Conservation (phyloP, 2,888 invertebrate genomes). For the Seira ritae region DNA sequence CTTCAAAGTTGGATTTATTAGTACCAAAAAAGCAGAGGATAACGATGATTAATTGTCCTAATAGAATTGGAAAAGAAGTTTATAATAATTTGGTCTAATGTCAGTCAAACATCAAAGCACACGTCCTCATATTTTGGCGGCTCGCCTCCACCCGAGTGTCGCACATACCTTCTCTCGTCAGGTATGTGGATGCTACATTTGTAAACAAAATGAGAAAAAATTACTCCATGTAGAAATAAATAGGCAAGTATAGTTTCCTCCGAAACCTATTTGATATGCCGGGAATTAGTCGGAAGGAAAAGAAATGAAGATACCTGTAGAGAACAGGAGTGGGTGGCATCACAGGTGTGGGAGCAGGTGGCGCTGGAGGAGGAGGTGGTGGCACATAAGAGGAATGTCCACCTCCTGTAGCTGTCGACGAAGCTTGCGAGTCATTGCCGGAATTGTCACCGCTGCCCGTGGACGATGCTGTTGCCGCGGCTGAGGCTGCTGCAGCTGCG, state of each 20-base stretch:
- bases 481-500: slow-evolving; percentile 46
- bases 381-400: slow-evolving; percentile 28
- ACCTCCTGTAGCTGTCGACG: slow-evolving; percentile 26
- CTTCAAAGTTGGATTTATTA: not conserved
- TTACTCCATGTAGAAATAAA: not conserved
- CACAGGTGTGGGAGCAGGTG: slow-evolving; percentile 64
- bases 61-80: slow-evolving; percentile 10
- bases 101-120: slow-evolving; percentile 70
- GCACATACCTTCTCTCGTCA: slow-evolving; percentile 60
- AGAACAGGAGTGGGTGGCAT: slow-evolving; percentile 60
- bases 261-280: not conserved
- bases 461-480: slow-evolving; percentile 43
- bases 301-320: slow-evolving; percentile 47
- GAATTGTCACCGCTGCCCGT: slow-evolving; percentile 49
- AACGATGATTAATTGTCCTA: slow-evolving; percentile 12
- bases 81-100: slow-evolving; percentile 7
- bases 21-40: not conserved
- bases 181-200: slow-evolving; percentile 65
- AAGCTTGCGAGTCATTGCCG: slow-evolving; percentile 57
- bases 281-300: slow-evolving; percentile 3
- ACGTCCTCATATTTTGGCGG: slow-evolving; percentile 68
- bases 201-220: not conserved
- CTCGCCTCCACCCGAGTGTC: slow-evolving; percentile 48
- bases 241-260: not conserved
- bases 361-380: slow-evolving; percentile 60